These are phyloP conservation scores for Anhinga anhinga DNA, from an alignment of 2,113 vertebrate genomes.

Conservation along the genomic window DNA sequence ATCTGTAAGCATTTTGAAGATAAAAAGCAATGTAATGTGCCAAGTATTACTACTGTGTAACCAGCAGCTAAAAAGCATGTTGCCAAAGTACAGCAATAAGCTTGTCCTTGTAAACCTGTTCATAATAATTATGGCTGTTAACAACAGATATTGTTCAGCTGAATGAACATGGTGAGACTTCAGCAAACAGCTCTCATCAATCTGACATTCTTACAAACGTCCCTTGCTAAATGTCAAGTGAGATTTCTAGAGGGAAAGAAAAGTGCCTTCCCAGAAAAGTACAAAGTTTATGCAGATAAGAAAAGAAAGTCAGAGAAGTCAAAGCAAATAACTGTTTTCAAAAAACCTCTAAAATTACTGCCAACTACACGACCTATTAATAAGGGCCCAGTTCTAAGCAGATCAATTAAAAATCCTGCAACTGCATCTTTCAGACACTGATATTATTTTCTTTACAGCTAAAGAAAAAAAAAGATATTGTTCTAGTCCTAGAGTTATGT, in stretches of 20 bases:
- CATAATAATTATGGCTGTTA: constrained; percentile 67
- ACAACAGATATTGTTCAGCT: constrained; percentile 57
- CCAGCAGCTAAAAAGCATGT: constrained; percentile 28
- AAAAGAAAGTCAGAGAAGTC: constrained; percentile 28
- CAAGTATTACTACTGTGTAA: background rate
- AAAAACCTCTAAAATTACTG: background rate
- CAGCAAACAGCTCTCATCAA: constrained; percentile 72
- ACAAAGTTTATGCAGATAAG: constrained; percentile 52
- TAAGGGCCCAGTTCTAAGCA: background rate
- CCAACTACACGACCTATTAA: background rate
- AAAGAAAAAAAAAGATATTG: background rate
- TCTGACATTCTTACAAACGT: constrained; percentile 72
- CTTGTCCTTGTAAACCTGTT: constrained; percentile 63
- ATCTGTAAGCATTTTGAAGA: background rate
- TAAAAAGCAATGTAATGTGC: background rate
- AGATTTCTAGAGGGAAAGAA: constrained; percentile 65
- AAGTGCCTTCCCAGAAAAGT: constrained; percentile 47
- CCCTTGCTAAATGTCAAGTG: constrained; percentile 74
- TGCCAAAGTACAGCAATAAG: constrained; percentile 41
- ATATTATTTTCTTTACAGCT: background rate
- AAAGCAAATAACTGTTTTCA: constrained; percentile 15
- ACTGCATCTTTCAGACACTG: background rate
- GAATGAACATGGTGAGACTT: constrained; percentile 51
- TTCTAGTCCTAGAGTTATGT: background rate
- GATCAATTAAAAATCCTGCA: constrained; percentile 1